Evolutionary conservation across 2,797 vertebrate genomes (phyloP).

Genomic region (Thamnophis elegans): DNA sequence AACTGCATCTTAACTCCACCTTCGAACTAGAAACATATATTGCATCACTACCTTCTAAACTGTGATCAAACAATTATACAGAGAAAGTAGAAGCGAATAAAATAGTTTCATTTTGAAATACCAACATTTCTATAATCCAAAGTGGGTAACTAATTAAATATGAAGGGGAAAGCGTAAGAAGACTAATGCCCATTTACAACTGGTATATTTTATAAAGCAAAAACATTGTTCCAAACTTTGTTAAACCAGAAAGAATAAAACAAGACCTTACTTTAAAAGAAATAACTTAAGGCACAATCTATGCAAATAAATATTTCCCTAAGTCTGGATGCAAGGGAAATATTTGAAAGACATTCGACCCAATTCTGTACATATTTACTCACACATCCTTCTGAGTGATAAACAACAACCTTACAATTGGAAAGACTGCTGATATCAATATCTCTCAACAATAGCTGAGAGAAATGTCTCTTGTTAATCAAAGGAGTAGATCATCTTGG

Average conservation of each 20-base stretch:
- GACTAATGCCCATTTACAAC: conserved; percentile 33
- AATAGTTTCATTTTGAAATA: conserved; percentile 43
- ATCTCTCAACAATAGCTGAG: not conserved
- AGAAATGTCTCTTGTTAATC: not conserved
- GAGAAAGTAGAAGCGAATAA: conserved; percentile 33
- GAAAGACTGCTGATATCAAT: not conserved
- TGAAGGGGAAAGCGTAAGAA: conserved; percentile 29
- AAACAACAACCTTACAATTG: not conserved
- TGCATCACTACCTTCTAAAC: conserved; percentile 22
- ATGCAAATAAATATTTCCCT: conserved; percentile 1
- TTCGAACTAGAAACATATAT: not conserved
- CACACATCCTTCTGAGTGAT: not conserved
- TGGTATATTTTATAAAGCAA: conserved; percentile 23
- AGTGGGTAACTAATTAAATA: conserved; percentile 47
- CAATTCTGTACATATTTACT: not conserved
- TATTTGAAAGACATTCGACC: not conserved
- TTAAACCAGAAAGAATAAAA: conserved; percentile 51
- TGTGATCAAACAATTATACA: conserved; percentile 29
- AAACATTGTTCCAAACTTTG: conserved; percentile 37
- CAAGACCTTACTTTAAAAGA: not conserved
- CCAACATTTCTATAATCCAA: conserved; percentile 38
- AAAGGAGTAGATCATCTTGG: conserved; percentile 19
- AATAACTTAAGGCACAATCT: not conserved
- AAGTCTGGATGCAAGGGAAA: not conserved
- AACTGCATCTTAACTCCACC: not conserved